Percentiles rank a stretch among this genome's conserved stretches.
phyloP scores from a whole-genome alignment of 2,113 vertebrate genomes.

The Cebidichthys violaceus region DNA sequence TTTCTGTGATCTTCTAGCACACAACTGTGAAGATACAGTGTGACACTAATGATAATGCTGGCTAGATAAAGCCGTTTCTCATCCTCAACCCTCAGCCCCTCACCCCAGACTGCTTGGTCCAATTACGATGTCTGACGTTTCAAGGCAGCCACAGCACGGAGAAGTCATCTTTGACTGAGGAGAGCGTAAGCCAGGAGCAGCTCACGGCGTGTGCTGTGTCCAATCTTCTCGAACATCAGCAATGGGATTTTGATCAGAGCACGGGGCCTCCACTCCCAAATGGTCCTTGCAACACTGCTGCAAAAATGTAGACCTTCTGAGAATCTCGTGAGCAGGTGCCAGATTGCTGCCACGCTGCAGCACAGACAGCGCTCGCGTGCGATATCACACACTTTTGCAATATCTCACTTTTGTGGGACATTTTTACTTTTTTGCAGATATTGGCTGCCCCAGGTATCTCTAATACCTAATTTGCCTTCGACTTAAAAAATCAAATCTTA shows the following conservation, averaged over 20 bases:
- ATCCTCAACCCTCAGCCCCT: not conserved
- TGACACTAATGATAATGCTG: conserved; percentile 33
- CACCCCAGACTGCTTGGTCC: conserved; percentile 80
- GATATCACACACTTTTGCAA: conserved; percentile 6
- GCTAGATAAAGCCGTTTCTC: not conserved
- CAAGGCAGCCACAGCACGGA: conserved; percentile 79
- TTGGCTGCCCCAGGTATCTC: not conserved
- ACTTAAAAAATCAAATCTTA: conserved; percentile 17
- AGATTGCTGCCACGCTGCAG: conserved; percentile 6
- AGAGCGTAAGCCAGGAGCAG: conserved; percentile 3
- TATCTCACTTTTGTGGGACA: conserved; percentile 18
- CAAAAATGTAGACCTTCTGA: not conserved
- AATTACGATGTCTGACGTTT: conserved; percentile 88
- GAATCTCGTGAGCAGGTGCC: not conserved
- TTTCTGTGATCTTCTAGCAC: conserved; percentile 27
- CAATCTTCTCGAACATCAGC: conserved; percentile 8
- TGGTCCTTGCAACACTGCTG: not conserved
- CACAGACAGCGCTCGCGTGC: not conserved
- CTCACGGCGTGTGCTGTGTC: not conserved
- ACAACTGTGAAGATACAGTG: conserved; percentile 16
- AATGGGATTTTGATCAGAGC: conserved; percentile 4
- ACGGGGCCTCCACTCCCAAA: not conserved
- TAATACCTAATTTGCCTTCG: conserved; percentile 26
- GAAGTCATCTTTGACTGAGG: conserved; percentile 55
- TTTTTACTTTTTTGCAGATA: conserved; percentile 9